A percentile compares a stretch with the other conserved stretches of the same genome.
Conservation (phyloP, 2,888 invertebrate genomes). For the Drosophila subsilvestris region DNA sequence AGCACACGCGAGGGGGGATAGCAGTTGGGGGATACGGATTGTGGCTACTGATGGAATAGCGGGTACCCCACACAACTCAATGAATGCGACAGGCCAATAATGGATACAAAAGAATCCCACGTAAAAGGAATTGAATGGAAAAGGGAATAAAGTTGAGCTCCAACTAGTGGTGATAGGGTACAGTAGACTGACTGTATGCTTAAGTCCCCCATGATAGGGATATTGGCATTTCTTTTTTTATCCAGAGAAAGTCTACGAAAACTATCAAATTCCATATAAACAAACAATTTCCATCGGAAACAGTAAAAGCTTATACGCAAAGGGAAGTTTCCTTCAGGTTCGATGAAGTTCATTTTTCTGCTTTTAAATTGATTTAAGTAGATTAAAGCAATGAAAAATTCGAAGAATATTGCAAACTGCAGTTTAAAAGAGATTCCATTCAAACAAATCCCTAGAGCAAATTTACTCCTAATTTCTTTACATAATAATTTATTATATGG, state of each 20-base stretch:
- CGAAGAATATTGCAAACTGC: neutral
- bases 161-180: no score
- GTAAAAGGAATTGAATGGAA: neutral
- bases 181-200: neutral
- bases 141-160: neutral
- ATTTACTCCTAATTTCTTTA: neutral
- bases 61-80: neutral
- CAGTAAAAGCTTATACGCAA: neutral
- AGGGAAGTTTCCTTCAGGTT: neutral
- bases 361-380: no score
- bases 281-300: neutral
- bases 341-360: no score
- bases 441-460: neutral
- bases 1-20: neutral
- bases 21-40: neutral
- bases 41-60: constrained; percentile 4
- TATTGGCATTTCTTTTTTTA: neutral
- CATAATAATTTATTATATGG: no score
- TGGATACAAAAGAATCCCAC: neutral
- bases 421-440: neutral
- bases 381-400: neutral
- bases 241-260: neutral
- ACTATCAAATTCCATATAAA: neutral
- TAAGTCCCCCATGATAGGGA: no score
- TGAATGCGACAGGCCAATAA: neutral